Evolutionary conservation across 2,797 vertebrate species (phyloP).

Genomic region (Steatocranus sp.): DNA sequence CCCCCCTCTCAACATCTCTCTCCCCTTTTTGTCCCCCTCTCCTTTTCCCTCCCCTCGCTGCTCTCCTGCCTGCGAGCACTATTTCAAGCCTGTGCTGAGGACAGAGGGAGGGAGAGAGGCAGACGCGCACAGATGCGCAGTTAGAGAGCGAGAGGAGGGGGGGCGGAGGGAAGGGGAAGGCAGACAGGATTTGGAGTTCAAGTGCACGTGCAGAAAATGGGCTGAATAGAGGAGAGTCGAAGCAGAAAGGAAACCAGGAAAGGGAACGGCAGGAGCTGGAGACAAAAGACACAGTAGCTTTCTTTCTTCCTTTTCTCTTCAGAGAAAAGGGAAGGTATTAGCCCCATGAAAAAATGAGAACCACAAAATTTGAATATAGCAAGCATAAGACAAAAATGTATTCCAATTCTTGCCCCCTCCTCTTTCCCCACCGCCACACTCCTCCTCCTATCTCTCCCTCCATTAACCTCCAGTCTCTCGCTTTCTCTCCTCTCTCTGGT

Average conservation of each 20-base stretch:
- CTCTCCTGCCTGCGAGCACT: slow-evolving; percentile 72
- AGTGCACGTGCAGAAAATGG: slow-evolving; percentile 79
- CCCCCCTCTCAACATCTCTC: slow-evolving; percentile 71
- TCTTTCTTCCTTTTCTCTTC: slow-evolving; percentile 39
- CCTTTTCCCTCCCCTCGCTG: slow-evolving; percentile 59
- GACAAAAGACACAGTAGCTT: slow-evolving; percentile 51
- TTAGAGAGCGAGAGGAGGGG: slow-evolving; percentile 34
- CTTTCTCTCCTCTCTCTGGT: slow-evolving; percentile 38
- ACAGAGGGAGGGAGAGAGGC: slow-evolving; percentile 49
- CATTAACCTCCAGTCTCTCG: slow-evolving; percentile 36
- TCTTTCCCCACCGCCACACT: slow-evolving; percentile 65
- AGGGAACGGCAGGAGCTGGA: slow-evolving; percentile 51
- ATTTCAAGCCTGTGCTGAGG: slow-evolving; percentile 66
- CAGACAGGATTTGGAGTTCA: slow-evolving; percentile 80
- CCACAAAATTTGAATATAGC: slow-evolving; percentile 46
- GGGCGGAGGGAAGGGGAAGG: slow-evolving; percentile 57
- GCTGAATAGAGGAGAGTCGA: slow-evolving; percentile 66
- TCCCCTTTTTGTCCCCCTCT: slow-evolving; percentile 75
- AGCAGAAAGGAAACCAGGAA: slow-evolving; percentile 71
- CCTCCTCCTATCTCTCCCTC: slow-evolving; percentile 71
- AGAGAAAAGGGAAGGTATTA: slow-evolving; percentile 43
- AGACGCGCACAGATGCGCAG: slow-evolving; percentile 57
- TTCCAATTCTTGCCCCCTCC: slow-evolving; percentile 64
- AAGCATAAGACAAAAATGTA: slow-evolving; percentile 42
- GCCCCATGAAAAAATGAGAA: slow-evolving; percentile 44